Conservation (phyloP, 2,113 vertebrate genomes). For the Sclerurus mexicanus region DNA sequence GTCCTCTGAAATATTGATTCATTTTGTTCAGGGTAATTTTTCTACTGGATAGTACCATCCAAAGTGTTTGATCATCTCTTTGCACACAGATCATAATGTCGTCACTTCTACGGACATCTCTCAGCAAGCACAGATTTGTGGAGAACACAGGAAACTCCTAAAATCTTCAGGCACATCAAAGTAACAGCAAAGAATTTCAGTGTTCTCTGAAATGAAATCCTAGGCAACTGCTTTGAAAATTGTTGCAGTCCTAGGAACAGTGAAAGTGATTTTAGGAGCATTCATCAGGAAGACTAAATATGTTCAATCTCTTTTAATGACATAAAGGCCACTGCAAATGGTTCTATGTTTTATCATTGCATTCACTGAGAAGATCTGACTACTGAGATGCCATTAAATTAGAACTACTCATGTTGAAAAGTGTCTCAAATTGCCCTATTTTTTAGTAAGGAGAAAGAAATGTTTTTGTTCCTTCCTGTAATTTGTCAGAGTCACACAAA, state of each 20-base stretch:
- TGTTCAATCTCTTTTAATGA: slow-evolving; percentile 7
- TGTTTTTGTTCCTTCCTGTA: slow-evolving; percentile 29
- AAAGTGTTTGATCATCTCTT: neutral
- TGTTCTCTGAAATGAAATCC: neutral
- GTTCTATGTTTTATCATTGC: neutral
- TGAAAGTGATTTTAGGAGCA: neutral
- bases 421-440: neutral
- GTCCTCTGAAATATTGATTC: neutral
- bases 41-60: neutral
- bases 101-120: neutral
- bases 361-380: neutral
- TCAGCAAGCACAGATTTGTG: neutral
- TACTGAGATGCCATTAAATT: slow-evolving; percentile 15
- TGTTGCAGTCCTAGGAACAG: neutral
- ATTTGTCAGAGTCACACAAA: slow-evolving; percentile 52
- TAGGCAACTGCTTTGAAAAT: neutral
- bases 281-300: neutral
- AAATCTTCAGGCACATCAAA: neutral
- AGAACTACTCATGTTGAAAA: neutral
- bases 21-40: neutral
- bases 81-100: neutral
- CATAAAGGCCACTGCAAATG: neutral
- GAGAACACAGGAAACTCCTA: neutral
- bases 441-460: slow-evolving; percentile 27
- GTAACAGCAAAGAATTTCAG: neutral